A percentile compares a stretch with the other conserved stretches of the same genome.
phyloP scores from a whole-genome alignment of 2,888 invertebrate genomes.

The Tenthredo scrophulariae region DNA sequence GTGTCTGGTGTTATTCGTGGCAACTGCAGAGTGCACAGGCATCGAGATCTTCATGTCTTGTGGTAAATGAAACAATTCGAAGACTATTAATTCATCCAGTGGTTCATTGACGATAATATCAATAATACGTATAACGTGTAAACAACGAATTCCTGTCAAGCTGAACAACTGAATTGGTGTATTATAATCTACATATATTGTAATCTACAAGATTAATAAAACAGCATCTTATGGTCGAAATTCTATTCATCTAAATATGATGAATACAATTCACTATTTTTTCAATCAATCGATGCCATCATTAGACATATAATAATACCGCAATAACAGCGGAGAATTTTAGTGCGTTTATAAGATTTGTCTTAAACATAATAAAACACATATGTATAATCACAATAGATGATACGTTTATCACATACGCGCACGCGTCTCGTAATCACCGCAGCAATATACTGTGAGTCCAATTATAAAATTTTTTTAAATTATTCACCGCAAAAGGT shows the following conservation, averaged over 20 bases:
- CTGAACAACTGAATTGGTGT: background rate
- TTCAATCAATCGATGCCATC: background rate
- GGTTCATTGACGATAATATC: background rate
- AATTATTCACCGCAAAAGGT: background rate
- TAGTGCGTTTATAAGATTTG: background rate
- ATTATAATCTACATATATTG: background rate
- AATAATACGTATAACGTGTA: background rate
- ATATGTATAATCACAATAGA: background rate
- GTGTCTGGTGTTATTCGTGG: slow-evolving; percentile 48
- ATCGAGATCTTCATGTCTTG: background rate
- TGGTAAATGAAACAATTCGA: background rate
- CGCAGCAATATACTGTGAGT: background rate
- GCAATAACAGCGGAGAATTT: background rate
- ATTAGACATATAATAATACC: background rate
- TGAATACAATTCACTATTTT: background rate
- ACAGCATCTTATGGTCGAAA: background rate
- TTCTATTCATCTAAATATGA: background rate
- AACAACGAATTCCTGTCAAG: background rate
- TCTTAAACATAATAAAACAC: background rate
- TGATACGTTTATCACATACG: background rate
- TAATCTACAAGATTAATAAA: background rate
- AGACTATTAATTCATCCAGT: background rate
- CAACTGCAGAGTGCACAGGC: background rate
- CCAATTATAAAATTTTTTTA: background rate
- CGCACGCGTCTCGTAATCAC: slow-evolving; percentile 4